Evolutionary conservation across 2,888 invertebrate species (phyloP), one percentile per base, ranked within the genome.

Genomic region (Apamea crenata): DNA sequence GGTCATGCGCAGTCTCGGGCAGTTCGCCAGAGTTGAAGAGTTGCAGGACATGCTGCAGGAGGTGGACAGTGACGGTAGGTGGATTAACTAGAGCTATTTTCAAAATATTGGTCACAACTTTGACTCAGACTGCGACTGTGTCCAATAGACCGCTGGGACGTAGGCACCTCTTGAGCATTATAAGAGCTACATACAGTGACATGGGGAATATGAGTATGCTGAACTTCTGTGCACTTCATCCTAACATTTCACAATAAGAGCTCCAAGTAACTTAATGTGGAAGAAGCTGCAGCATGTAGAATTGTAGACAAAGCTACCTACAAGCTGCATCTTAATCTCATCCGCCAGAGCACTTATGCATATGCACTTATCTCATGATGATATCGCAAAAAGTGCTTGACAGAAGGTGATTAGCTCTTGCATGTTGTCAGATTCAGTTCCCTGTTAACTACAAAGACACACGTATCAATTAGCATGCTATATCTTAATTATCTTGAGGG

Each of bases 21-120:
- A 99, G 95, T 99, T 98, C 94, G 99, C 99, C 0, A 97, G 99
- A 67, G 98, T 98, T 47, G 99, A 99, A 94, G 99, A 99, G 93
- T 94, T 99, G 82, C 98, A 98, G 89, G 98, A 98, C 91, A 99
- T 99, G 99, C 96, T 99, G 74, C 98, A 98, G 90, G 98, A 99
- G 94, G 98, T 98, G 69, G 98, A 98, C 92, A 98, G 98, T 76
- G 98, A 98, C 91, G 98, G 98, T 98, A 90, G 92, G 95, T 32
- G 12, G 3, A 6, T n/a, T 2, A 12, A 14, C 36, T 36, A 3
- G 5, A 53, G 7, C 29, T 36, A 25, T 53, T 25, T 29, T 29
- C 16, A 72, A 29, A 47, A 73, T 18, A 29, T 29, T 21, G 61
- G 40, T 36, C 25, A 25, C 8, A 36, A 6, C 25, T 59, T n/a